Percentiles rank a stretch among this genome's conserved stretches.
Conservation (phyloP, 2,797 vertebrate genomes). For the Micrastur ruficollis region DNA sequence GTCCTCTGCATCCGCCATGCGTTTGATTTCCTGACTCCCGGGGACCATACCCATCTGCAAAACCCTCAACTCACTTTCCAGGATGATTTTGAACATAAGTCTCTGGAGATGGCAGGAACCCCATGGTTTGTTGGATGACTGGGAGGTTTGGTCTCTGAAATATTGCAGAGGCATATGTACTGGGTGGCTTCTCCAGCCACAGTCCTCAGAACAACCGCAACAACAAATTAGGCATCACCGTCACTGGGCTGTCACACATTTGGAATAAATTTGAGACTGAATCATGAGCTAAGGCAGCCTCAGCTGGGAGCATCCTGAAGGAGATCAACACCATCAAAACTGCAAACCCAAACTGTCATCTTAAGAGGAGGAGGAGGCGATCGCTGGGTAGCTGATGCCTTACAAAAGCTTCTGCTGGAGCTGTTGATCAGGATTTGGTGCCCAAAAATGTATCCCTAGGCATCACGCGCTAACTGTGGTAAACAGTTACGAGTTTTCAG, state of each 20-base stretch:
- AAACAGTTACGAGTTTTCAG: neutral
- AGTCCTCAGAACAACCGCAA: neutral
- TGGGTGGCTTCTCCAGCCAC: neutral
- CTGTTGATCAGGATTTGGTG: neutral
- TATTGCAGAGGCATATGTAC: neutral
- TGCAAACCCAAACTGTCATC: neutral
- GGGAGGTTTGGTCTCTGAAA: neutral
- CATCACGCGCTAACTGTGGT: neutral
- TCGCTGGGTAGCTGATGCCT: neutral
- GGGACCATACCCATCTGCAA: neutral
- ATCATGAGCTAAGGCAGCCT: neutral
- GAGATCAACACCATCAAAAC: neutral
- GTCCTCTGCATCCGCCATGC: neutral
- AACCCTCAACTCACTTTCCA: neutral
- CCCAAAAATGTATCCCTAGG: neutral
- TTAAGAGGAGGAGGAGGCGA: fast-evolving
- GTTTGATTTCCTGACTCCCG: neutral
- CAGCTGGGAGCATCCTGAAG: neutral
- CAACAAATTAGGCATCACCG: neutral
- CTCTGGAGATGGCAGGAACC: neutral
- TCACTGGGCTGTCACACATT: neutral
- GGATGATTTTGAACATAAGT: neutral
- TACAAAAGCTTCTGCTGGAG: neutral
- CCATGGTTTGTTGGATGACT: neutral
- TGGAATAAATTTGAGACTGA: slow-evolving; percentile 5